phyloP scores from a whole-genome alignment of 1,140 invertebrate genomes.

The Aphidius ervi region DNA sequence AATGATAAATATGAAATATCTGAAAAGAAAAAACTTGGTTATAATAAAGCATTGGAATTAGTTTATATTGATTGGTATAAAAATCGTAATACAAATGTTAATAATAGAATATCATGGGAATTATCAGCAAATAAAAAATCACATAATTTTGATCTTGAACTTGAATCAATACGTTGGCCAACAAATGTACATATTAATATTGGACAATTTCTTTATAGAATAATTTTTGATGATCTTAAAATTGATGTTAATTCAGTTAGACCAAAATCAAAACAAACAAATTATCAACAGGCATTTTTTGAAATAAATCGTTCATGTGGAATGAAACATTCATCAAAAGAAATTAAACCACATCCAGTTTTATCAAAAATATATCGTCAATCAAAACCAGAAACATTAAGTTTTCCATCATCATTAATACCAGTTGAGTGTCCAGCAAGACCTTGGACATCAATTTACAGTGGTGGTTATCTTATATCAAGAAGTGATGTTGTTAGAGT shows the following conservation, averaged over 20 bases:
- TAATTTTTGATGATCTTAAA: constrained; percentile 82
- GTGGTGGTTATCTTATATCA: constrained; percentile 74
- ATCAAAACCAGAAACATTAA: constrained; percentile 62
- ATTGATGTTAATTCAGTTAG: constrained; percentile 68
- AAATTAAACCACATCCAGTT: constrained; percentile 76
- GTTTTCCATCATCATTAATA: constrained; percentile 66
- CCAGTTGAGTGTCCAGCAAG: constrained; percentile 77
- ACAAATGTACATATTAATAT: constrained; percentile 56
- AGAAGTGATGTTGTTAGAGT: constrained; percentile 63
- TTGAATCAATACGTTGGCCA: constrained; percentile 64
- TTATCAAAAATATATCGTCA: constrained; percentile 64
- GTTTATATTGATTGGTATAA: constrained; percentile 71
- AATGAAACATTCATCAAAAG: constrained; percentile 63
- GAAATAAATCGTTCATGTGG: constrained; percentile 66
- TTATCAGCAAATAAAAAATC: constrained; percentile 55
- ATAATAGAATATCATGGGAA: constrained; percentile 73
- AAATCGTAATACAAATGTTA: constrained; percentile 48
- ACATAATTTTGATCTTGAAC: constrained; percentile 56
- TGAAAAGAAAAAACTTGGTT: constrained; percentile 60
- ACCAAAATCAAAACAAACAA: constrained; percentile 48
- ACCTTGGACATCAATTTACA: constrained; percentile 68
- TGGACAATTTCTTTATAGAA: constrained; percentile 83
- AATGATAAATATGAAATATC: constrained; percentile 55
- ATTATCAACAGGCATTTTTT: constrained; percentile 67
- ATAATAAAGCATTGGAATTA: constrained; percentile 63